Evolutionary conservation across 2,888 invertebrate genomes (phyloP).

Genomic region (Cabera pusaria): DNA sequence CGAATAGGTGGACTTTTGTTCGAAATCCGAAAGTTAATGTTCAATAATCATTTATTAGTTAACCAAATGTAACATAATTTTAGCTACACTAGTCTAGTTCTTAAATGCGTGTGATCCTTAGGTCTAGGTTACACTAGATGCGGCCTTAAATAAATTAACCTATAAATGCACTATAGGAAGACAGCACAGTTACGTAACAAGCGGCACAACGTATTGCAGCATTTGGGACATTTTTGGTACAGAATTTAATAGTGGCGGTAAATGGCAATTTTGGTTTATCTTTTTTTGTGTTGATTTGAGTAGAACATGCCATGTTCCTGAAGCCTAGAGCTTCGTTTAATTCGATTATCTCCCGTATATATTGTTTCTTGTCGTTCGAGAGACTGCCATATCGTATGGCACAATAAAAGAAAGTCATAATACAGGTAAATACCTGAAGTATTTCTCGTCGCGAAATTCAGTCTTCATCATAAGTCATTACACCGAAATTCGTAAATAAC

Average conservation of each 20-base stretch:
- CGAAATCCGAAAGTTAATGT: too few species aligned
- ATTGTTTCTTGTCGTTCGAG: constrained; percentile 1
- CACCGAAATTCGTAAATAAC: constrained; percentile 38
- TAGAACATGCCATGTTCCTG: constrained; percentile 5
- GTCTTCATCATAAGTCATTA: constrained; percentile 49
- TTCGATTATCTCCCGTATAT: constrained; percentile 1
- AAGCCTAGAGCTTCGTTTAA: constrained; percentile 1
- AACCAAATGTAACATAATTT: too few species aligned
- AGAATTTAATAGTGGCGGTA: constrained; percentile 37
- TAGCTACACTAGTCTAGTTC: constrained; percentile 22
- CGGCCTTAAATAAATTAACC: constrained; percentile 35
- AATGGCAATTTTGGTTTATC: constrained; percentile 25
- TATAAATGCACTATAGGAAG: constrained; percentile 62
- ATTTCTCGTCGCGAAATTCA: constrained; percentile 44
- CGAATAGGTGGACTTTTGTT: too few species aligned
- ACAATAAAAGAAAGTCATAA: constrained; percentile 28
- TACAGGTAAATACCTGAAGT: constrained; percentile 32
- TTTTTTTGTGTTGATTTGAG: constrained; percentile 3
- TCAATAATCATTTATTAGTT: too few species aligned
- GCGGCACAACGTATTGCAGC: constrained; percentile 47
- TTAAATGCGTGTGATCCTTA: constrained; percentile 31
- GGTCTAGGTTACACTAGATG: constrained; percentile 18
- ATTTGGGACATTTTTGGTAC: constrained; percentile 57
- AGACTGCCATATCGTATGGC: constrained; percentile 40
- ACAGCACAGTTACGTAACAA: constrained; percentile 51